phyloP scores from a whole-genome alignment of 2,888 invertebrate species.

The Xestia c-nigrum region DNA sequence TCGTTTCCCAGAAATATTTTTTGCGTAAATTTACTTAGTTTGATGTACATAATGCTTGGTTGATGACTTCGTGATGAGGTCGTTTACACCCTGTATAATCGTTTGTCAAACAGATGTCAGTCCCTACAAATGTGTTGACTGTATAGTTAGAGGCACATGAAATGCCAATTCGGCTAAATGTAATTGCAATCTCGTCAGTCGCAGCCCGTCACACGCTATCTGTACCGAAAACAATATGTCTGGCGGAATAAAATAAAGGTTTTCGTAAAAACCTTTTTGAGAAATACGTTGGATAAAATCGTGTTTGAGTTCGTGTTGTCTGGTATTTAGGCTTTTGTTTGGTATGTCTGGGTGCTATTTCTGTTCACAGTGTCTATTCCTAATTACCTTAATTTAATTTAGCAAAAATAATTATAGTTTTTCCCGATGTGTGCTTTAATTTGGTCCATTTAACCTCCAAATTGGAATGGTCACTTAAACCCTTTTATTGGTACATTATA shows the following conservation, averaged over 20 bases:
- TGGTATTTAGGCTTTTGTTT: conserved; percentile 19
- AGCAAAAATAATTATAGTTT: background rate
- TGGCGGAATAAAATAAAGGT: conserved; percentile 49
- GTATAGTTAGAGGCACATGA: conserved; percentile 37
- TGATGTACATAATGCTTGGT: too few species aligned
- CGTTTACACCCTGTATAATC: too few species aligned
- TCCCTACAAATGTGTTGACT: conserved; percentile 34
- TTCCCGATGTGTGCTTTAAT: background rate
- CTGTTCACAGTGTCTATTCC: rapidly evolving
- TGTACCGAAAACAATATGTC: conserved; percentile 58
- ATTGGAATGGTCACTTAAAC: background rate
- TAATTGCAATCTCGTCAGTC: conserved; percentile 63
- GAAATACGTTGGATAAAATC: conserved; percentile 30
- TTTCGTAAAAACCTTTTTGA: conserved; percentile 45
- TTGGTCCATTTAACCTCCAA: background rate
- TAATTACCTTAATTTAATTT: background rate
- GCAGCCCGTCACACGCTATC: conserved; percentile 47
- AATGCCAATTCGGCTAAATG: conserved; percentile 57
- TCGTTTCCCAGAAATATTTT: too few species aligned
- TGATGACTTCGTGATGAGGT: too few species aligned
- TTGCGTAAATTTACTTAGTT: too few species aligned
- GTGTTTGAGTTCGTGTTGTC: conserved; percentile 29
- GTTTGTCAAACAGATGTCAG: conserved; percentile 19
- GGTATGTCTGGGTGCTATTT: background rate
- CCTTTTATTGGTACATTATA: too few species aligned